phyloP scores from a whole-genome alignment of 2,888 invertebrate genomes.

The Nudaria mundana region DNA sequence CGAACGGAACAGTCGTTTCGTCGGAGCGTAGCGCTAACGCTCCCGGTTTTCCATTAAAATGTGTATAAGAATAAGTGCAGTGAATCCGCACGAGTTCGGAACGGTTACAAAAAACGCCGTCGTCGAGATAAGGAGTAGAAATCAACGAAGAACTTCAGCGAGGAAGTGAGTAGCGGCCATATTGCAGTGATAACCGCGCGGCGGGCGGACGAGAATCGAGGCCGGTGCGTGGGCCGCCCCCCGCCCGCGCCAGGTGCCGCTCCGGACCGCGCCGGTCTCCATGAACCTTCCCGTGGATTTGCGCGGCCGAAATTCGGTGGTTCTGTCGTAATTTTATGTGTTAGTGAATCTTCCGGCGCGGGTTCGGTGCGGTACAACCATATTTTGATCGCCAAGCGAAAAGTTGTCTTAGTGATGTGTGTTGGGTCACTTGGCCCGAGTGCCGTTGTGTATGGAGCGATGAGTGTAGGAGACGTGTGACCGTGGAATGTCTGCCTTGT shows the following conservation, averaged over 20 bases:
- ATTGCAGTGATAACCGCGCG: conserved; percentile 82
- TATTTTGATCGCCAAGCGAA: conserved; percentile 45
- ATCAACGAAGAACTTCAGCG: conserved; percentile 81
- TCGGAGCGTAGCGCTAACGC: conserved; percentile 81
- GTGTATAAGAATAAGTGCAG: conserved; percentile 82
- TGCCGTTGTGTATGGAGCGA: conserved; percentile 68
- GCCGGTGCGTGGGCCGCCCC: conserved; percentile 82
- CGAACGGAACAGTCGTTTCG: conserved; percentile 82
- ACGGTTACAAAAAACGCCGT: conserved; percentile 78
- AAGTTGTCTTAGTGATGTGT: conserved; percentile 65
- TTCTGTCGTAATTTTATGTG: conserved; percentile 71
- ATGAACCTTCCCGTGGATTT: conserved; percentile 81
- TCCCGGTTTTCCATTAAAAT: conserved; percentile 81
- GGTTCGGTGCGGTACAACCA: conserved; percentile 62
- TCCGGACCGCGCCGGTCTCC: conserved; percentile 84
- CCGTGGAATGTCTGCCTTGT: conserved; percentile 74
- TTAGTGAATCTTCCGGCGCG: conserved; percentile 72
- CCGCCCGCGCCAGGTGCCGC: conserved; percentile 80
- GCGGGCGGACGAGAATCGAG: conserved; percentile 82
- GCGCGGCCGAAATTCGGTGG: conserved; percentile 78
- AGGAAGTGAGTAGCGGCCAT: conserved; percentile 82
- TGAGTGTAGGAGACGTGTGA: conserved; percentile 74
- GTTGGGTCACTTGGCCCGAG: conserved; percentile 70
- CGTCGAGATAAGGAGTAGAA: conserved; percentile 81
- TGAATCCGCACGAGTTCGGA: conserved; percentile 81